Percentiles rank a stretch among this genome's conserved stretches.
These are phyloP conservation scores for Trichoplusia ni DNA, from an alignment of 1,140 invertebrate genomes.

Conservation along the genomic window DNA sequence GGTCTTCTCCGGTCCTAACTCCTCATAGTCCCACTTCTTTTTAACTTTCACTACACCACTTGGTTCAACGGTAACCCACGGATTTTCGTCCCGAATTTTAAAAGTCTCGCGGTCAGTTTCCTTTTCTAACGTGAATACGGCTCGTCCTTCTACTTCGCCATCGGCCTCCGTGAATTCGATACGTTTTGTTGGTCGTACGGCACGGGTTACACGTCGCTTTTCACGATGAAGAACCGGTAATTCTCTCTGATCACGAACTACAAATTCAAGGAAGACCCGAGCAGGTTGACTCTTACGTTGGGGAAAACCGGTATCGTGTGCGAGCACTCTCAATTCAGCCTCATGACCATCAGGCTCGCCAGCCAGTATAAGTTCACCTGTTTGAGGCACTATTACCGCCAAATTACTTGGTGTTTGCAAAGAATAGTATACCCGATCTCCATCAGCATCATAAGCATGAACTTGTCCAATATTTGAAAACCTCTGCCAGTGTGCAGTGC, in stretches of 20 bases:
- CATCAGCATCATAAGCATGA: conserved; percentile 91
- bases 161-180: conserved; percentile 96
- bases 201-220: conserved; percentile 92
- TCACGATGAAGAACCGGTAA: conserved; percentile 85
- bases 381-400: conserved; percentile 94
- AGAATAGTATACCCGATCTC: conserved; percentile 92
- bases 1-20: conserved; percentile 96
- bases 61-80: conserved; percentile 95
- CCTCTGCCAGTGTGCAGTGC: conserved; percentile 85
- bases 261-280: conserved; percentile 88
- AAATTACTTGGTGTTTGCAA: conserved; percentile 89
- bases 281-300: conserved; percentile 87
- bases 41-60: conserved; percentile 96
- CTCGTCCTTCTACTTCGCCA: conserved; percentile 92
- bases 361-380: conserved; percentile 92
- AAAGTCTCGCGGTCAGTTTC: conserved; percentile 95
- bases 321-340: conserved; percentile 87
- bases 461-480: conserved; percentile 92
- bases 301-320: conserved; percentile 90
- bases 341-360: conserved; percentile 88
- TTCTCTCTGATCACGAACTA: conserved; percentile 83
- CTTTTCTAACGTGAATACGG: conserved; percentile 95
- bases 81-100: conserved; percentile 95
- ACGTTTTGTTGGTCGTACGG: conserved; percentile 94
- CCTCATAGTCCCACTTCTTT: conserved; percentile 98